Evolutionary conservation across 1,140 invertebrate genomes (phyloP).

Genomic region (Drosophila ercepeae): DNA sequence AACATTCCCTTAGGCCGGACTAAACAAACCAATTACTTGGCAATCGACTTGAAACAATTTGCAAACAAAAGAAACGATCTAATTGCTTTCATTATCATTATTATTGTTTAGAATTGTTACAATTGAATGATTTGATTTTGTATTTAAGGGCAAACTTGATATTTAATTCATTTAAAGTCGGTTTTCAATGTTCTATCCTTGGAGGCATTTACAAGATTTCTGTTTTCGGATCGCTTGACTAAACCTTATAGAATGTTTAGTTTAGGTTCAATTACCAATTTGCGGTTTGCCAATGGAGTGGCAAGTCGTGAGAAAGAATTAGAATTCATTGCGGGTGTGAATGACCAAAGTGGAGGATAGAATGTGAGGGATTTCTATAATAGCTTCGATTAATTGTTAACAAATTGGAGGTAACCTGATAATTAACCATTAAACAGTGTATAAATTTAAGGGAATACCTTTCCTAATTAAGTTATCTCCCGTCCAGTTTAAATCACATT

Average conservation of each 20-base stretch:
- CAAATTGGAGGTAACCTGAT: constrained; percentile 18
- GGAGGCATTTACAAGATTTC: constrained; percentile 69
- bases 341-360: constrained; percentile 70
- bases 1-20: constrained; percentile 11
- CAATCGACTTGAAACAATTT: constrained; percentile 39
- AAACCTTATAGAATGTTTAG: constrained; percentile 35
- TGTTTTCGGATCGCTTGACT: constrained; percentile 73
- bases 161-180: constrained; percentile 32
- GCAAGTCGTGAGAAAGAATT: constrained; percentile 48
- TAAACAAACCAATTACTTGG: constrained; percentile 48
- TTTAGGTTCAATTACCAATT: constrained; percentile 57
- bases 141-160: constrained; percentile 46
- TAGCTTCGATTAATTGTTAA: constrained; percentile 25
- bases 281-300: constrained; percentile 57
- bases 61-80: constrained; percentile 48
- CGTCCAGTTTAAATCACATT: background rate
- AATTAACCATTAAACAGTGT: constrained; percentile 5
- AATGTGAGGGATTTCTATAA: constrained; percentile 38
- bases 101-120: constrained; percentile 46
- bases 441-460: constrained; percentile 1
- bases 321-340: constrained; percentile 54
- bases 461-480: background rate
- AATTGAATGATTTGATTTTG: constrained; percentile 36
- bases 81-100: constrained; percentile 54
- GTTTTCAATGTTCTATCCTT: constrained; percentile 74